phyloP scores from a whole-genome alignment of 2,888 invertebrate genomes.

The Hirtodrosophila trivittata region DNA sequence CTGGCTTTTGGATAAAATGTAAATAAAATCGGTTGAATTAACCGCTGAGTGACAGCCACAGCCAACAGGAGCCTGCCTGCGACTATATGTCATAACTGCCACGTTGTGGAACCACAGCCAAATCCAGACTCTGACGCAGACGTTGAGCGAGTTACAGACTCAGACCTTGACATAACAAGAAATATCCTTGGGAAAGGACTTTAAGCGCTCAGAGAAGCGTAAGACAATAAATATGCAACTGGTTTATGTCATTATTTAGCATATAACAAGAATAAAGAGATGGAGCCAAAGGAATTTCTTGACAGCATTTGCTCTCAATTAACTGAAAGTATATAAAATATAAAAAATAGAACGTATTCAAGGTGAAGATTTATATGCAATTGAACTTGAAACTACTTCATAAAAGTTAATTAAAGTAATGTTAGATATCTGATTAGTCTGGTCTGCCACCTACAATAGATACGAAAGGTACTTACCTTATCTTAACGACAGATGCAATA shows the following conservation, averaged over 20 bases:
- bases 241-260: slow-evolving; percentile 37
- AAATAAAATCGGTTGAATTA: slow-evolving; percentile 75
- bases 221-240: slow-evolving; percentile 64
- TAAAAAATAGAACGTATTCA: background rate
- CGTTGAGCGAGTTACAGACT: slow-evolving; percentile 5
- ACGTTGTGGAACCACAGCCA: slow-evolving; percentile 1
- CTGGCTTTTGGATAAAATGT: slow-evolving; percentile 62
- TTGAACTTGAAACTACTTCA: no score
- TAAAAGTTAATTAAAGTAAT: no score
- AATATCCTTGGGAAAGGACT: slow-evolving; percentile 26
- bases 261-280: slow-evolving; percentile 1
- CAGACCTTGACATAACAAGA: slow-evolving; percentile 36
- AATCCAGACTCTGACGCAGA: no score
- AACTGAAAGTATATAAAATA: background rate
- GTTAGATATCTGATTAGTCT: no score
- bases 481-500: no score
- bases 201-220: slow-evolving; percentile 42
- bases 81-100: slow-evolving; percentile 51
- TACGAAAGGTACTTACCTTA: no score
- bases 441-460: no score
- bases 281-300: background rate
- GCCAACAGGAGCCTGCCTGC: slow-evolving; percentile 45
- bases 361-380: no score
- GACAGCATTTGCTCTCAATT: no score
- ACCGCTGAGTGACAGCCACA: slow-evolving; percentile 74